phyloP scores from a whole-genome alignment of 2,113 vertebrate genomes.

The Petrocephalus microphthalmus region DNA sequence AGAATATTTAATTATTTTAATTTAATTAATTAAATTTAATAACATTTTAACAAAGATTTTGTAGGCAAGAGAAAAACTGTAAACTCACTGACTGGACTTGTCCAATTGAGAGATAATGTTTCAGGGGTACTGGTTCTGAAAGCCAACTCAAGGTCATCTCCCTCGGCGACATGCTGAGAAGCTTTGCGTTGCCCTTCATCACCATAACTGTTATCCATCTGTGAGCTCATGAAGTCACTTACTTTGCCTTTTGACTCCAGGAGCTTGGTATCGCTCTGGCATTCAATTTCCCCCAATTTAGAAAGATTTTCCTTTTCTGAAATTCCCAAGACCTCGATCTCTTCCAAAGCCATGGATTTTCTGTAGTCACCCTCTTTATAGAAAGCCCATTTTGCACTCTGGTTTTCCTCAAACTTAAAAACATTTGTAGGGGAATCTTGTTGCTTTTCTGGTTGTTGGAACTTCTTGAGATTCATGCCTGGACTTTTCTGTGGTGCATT shows the following conservation, averaged over 20 bases:
- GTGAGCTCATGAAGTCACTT: conserved; percentile 45
- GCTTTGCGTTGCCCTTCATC: conserved; percentile 36
- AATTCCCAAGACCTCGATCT: conserved; percentile 43
- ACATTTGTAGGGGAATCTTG: conserved; percentile 31
- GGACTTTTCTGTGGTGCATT: conserved; percentile 45
- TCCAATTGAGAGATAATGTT: conserved; percentile 17
- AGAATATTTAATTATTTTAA: no score
- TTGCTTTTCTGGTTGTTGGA: conserved; percentile 38
- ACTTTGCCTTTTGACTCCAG: conserved; percentile 20
- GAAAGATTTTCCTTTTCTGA: conserved; percentile 34
- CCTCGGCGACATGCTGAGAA: conserved; percentile 40
- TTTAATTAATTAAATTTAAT: no score
- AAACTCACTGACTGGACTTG: conserved; percentile 42
- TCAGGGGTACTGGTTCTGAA: conserved; percentile 48
- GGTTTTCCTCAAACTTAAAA: conserved; percentile 25
- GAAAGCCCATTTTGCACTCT: conserved; percentile 16
- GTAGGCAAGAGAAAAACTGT: conserved; percentile 37
- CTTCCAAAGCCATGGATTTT: conserved; percentile 35
- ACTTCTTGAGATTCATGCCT: conserved; percentile 53
- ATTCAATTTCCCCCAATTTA: background rate
- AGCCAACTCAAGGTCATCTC: conserved; percentile 38
- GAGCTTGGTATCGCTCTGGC: conserved; percentile 29
- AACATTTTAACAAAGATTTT: background rate
- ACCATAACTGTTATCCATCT: conserved; percentile 37
- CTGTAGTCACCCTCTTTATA: conserved; percentile 27